phyloP scores from a whole-genome alignment of 2,797 vertebrate genomes.

The Gambusia yucatana region DNA sequence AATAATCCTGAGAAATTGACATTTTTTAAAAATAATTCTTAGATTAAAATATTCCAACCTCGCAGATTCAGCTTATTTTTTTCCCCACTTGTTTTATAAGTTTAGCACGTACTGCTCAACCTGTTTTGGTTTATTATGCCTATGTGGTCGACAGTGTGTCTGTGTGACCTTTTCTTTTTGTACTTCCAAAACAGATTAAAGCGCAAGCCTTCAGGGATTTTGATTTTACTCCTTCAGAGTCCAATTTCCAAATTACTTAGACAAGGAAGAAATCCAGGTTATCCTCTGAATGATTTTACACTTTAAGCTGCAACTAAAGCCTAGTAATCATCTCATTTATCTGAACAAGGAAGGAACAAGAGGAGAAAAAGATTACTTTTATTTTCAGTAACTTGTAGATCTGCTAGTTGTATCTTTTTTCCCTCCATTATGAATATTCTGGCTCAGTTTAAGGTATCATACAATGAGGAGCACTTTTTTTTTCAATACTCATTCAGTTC shows the following conservation, averaged over 20 bases:
- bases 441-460: neutral
- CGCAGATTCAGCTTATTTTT: neutral
- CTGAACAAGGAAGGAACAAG: neutral
- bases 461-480: neutral
- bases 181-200: neutral
- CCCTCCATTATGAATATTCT: neutral
- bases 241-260: neutral
- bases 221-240: neutral
- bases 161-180: neutral
- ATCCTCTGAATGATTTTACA: neutral
- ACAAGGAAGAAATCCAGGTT: neutral
- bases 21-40: neutral
- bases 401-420: neutral
- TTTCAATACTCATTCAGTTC: neutral
- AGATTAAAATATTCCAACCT: neutral
- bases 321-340: neutral
- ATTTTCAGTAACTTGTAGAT: neutral
- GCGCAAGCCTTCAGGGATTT: neutral
- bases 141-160: neutral
- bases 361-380: neutral
- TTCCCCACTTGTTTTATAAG: neutral
- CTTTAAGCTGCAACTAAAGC: neutral
- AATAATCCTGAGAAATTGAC: neutral
- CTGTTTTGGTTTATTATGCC: neutral
- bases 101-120: neutral